Conservation (phyloP, 1,140 invertebrate genomes). For the Nasonia vitripennis region DNA sequence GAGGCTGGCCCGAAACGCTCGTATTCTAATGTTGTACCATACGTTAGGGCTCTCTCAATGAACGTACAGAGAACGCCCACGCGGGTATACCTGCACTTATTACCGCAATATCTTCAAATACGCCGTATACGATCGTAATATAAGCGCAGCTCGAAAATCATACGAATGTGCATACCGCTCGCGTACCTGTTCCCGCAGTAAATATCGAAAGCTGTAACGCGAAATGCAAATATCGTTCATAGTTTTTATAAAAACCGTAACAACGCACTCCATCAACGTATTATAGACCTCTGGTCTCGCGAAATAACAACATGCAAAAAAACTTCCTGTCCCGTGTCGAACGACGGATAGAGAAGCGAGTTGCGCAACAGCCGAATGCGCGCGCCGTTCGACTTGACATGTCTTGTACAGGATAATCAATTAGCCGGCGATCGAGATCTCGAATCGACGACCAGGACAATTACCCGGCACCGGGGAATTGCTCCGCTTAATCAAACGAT, state of each 20-base stretch:
- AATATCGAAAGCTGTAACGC: too few relatives aligned
- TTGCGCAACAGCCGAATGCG: background rate
- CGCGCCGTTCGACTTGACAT: background rate
- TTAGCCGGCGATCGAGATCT: constrained; percentile 9
- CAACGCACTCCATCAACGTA: background rate
- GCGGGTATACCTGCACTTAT: background rate
- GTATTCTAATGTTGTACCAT: background rate
- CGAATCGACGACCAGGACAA: background rate
- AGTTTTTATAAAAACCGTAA: background rate
- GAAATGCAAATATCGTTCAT: background rate
- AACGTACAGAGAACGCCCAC: background rate
- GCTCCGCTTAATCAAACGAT: constrained; percentile 23
- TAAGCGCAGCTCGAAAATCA: background rate
- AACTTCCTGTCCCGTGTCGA: background rate
- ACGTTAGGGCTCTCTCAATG: background rate
- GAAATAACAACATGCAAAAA: background rate
- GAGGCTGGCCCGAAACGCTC: background rate
- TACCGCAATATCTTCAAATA: constrained; percentile 7
- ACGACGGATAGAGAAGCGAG: background rate
- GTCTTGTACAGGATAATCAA: constrained; percentile 33
- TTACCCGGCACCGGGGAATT: background rate
- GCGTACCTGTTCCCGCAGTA: too few relatives aligned
- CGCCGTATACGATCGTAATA: background rate
- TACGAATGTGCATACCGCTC: background rate
- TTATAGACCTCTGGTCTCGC: background rate